Conservation (phyloP, 1,140 invertebrate genomes). For the Bursaphelenchus mucronatus region DNA sequence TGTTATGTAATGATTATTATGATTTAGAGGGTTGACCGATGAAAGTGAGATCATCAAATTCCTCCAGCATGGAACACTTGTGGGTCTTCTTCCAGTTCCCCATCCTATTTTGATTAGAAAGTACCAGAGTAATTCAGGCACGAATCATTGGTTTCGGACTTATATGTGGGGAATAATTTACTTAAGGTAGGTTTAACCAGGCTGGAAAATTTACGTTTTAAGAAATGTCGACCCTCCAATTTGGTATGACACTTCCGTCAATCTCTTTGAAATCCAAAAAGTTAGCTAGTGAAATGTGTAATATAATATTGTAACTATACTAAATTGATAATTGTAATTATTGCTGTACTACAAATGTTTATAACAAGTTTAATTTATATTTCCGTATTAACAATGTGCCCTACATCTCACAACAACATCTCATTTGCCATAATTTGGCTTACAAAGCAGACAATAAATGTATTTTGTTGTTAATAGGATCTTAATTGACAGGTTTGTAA, state of each 20-base stretch:
- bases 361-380: too few relatives aligned
- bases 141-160: conserved; percentile 96
- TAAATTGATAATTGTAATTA: too few relatives aligned
- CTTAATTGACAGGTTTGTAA: too few relatives aligned
- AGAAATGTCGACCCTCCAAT: conserved; percentile 97
- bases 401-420: too few relatives aligned
- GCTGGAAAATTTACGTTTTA: conserved; percentile 53
- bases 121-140: conserved; percentile 95
- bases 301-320: not conserved
- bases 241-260: conserved; percentile 98
- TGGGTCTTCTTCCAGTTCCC: conserved; percentile 92
- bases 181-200: conserved; percentile 70
- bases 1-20: conserved; percentile 16
- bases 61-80: conserved; percentile 94
- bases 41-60: conserved; percentile 99
- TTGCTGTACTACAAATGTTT: too few relatives aligned
- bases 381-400: too few relatives aligned
- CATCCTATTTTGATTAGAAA: conserved; percentile 97
- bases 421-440: too few relatives aligned
- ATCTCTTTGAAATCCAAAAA: conserved; percentile 76
- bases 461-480: too few relatives aligned
- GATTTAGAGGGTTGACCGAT: conserved; percentile 86
- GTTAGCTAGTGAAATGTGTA: conserved; percentile 2
- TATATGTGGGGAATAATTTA: conserved; percentile 99
- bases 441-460: too few relatives aligned